A percentile compares a stretch with the other conserved stretches of the same genome.
These are phyloP conservation scores for Rhincodon typus DNA, from an alignment of 2,797 vertebrate species.

Conservation along the genomic window DNA sequence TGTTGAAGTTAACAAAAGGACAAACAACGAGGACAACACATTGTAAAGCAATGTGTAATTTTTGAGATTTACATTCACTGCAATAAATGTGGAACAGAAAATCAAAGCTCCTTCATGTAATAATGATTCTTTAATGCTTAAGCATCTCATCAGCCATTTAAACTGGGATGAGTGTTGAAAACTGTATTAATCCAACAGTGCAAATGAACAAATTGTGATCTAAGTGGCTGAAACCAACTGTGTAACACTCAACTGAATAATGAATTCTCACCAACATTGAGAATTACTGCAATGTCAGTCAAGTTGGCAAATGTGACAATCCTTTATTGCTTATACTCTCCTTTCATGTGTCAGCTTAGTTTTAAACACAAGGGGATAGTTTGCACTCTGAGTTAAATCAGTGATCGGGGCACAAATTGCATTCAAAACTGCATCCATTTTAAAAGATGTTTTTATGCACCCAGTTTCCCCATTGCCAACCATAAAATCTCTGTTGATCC, in stretches of 20 bases:
- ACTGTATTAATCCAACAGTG: background rate
- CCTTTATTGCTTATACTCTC: too few species aligned
- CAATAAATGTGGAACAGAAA: background rate
- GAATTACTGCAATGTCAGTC: background rate
- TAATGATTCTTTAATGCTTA: slow-evolving; percentile 2
- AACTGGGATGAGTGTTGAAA: background rate
- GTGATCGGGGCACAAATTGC: background rate
- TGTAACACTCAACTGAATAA: background rate
- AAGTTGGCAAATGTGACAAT: background rate
- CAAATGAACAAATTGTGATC: background rate
- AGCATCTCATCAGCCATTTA: background rate
- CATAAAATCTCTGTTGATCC: background rate
- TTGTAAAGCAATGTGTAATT: background rate
- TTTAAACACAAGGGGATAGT: background rate
- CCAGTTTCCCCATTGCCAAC: too few species aligned
- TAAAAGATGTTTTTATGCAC: too few species aligned
- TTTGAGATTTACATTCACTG: background rate
- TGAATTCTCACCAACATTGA: background rate
- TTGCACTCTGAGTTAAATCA: background rate
- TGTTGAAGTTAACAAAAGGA: background rate
- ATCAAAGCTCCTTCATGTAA: background rate
- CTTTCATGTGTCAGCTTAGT: background rate
- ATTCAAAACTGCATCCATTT: background rate
- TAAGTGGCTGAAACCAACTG: slow-evolving; percentile 10
- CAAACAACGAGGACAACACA: background rate